Percentiles rank a stretch among this genome's conserved stretches.
phyloP scores from a whole-genome alignment of 1,140 invertebrate species.

The Drosophila ohnishii region DNA sequence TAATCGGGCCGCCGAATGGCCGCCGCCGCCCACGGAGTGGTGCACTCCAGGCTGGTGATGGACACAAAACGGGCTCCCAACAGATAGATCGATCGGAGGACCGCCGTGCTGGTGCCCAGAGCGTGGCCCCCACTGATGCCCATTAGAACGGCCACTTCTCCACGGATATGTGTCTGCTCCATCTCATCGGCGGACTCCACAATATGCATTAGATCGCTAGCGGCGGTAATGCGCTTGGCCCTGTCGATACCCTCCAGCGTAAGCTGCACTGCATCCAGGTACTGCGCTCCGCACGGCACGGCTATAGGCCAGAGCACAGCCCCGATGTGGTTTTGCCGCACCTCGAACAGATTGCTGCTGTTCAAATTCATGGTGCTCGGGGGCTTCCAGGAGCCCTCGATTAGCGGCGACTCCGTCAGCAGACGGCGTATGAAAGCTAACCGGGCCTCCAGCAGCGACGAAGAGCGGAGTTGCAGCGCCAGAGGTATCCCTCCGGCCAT shows the following conservation, averaged over 20 bases:
- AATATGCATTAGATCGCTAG: slow-evolving; percentile 74
- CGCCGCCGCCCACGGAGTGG: slow-evolving; percentile 87
- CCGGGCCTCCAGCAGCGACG: slow-evolving; percentile 85
- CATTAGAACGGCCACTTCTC: slow-evolving; percentile 88
- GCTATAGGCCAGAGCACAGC: slow-evolving; percentile 88
- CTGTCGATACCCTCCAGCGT: slow-evolving; percentile 88
- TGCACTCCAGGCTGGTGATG: slow-evolving; percentile 88
- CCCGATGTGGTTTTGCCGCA: slow-evolving; percentile 75
- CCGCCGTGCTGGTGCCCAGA: slow-evolving; percentile 88
- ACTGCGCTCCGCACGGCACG: slow-evolving; percentile 86
- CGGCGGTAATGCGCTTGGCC: slow-evolving; percentile 84
- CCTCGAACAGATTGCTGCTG: slow-evolving; percentile 64
- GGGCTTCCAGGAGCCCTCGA: slow-evolving; percentile 84
- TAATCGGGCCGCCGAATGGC: slow-evolving; percentile 70
- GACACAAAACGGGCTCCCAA: slow-evolving; percentile 89
- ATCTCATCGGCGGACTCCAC: slow-evolving; percentile 84
- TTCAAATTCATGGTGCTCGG: slow-evolving; percentile 63
- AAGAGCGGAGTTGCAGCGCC: slow-evolving; percentile 85
- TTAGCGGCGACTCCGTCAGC: slow-evolving; percentile 85
- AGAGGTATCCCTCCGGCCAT: slow-evolving; percentile 84
- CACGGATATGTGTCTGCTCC: slow-evolving; percentile 85
- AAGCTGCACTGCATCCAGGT: slow-evolving; percentile 86
- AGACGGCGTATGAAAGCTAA: slow-evolving; percentile 85
- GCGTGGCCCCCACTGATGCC: slow-evolving; percentile 90
- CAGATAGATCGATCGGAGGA: slow-evolving; percentile 88